Conservation (phyloP, 2,113 vertebrate genomes). For the Sisor rabdophorus region DNA sequence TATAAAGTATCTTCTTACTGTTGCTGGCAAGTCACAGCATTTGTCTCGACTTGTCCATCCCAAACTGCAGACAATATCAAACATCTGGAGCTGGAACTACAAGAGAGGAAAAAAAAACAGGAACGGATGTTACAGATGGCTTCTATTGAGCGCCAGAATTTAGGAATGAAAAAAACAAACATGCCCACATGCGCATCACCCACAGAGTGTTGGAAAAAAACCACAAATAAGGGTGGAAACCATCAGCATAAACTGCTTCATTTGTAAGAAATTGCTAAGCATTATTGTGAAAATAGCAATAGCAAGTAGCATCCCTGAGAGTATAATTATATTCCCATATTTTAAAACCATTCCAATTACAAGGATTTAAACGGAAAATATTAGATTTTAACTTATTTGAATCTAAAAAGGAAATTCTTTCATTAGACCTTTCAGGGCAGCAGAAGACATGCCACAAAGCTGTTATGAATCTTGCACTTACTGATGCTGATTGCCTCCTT, state of each 20-base stretch:
- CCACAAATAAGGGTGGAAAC: conserved; percentile 26
- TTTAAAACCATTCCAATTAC: background rate
- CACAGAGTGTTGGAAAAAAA: conserved; percentile 33
- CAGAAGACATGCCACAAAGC: background rate
- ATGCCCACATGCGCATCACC: conserved; percentile 43
- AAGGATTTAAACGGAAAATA: background rate
- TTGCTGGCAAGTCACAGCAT: conserved; percentile 95
- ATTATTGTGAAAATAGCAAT: background rate
- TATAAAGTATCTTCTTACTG: conserved; percentile 70
- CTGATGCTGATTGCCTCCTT: conserved; percentile 85
- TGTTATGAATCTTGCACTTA: conserved; percentile 64
- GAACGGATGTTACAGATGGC: conserved; percentile 59
- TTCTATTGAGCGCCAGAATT: conserved; percentile 48
- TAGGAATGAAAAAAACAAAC: conserved; percentile 49
- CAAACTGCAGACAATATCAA: conserved; percentile 95
- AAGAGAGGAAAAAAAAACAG: conserved; percentile 52
- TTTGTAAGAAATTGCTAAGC: background rate
- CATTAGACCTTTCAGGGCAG: background rate
- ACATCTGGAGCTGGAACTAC: conserved; percentile 98
- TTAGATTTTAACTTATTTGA: too few relatives aligned
- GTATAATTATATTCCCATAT: background rate
- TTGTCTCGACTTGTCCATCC: conserved; percentile 96
- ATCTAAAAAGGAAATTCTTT: background rate
- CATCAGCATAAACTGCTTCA: conserved; percentile 14
- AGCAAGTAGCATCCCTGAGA: background rate